Base-by-base conservation (phyloP, 2,113 vertebrate genomes). In the Python bivittatus region DNA sequence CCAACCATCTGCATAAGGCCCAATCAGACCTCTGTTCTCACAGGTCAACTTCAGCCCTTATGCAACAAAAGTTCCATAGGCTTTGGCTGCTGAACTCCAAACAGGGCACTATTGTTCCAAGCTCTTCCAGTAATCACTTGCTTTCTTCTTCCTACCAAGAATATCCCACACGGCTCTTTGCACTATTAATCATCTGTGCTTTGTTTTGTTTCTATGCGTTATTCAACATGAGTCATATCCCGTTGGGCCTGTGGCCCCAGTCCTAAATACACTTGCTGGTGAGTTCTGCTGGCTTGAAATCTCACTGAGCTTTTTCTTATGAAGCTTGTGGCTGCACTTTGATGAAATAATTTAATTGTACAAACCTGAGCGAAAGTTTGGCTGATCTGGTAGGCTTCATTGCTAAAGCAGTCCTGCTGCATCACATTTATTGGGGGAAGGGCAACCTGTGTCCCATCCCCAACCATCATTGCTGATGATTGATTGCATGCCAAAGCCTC, bases 101-200 rank as follows among this genome's bases (percentile, higher is more conserved):
- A 89, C 87, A 92, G 87, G 72, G 42, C 33, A 58, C 22, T 15
- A 88, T 92, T 92, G 86, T 92, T 84, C 91, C 68, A 88, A 83
- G 86, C 72, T 84, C 87, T 92, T 92, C 87, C 91, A 89, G 91
- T 52, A 92, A 89, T 58, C 57, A 89, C 89, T 60, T 88, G 42
- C 87, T 89, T 92, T 84, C 42, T 53, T 84, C 86, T 92, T 89
- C 91, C 72, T 91, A 87, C 85, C 85, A 91, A 88, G 68, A 85
- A 84, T 89, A 92, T 85, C 88, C 88, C 91, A 64, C 88, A 85
- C 6, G 48, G 44, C 48, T 92, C 87, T 89, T 38, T 64, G 72
- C 91, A 89, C 44, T 89, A 92, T 92, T 92, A 89, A 92, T 92
- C 91, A 92, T 92, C 91, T 92, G 44, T 84, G 56, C 91, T 92